Conservation (phyloP, 2,113 vertebrate genomes). For the Hassar affinis region DNA sequence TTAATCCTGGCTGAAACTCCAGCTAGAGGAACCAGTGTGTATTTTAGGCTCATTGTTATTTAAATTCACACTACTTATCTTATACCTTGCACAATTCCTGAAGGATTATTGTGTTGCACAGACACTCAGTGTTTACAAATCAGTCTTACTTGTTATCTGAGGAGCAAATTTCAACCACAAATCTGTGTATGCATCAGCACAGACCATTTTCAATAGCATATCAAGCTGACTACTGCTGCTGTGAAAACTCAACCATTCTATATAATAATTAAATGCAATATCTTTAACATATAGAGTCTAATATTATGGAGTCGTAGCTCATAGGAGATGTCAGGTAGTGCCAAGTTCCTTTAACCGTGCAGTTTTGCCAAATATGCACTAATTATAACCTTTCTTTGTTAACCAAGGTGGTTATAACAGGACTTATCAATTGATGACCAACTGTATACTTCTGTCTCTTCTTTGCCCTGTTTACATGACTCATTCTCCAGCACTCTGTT, state of each 20-base stretch:
- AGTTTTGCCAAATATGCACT: neutral
- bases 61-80: neutral
- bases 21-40: neutral
- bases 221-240: constrained; percentile 23
- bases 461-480: constrained; percentile 9
- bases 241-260: neutral
- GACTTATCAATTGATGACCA: neutral
- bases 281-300: neutral
- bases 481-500: constrained; percentile 45
- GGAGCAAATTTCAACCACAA: constrained; percentile 1
- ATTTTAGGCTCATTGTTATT: neutral
- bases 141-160: constrained; percentile 4
- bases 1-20: neutral
- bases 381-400: neutral
- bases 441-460: neutral
- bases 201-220: neutral
- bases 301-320: neutral
- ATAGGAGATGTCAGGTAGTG: neutral
- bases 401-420: neutral
- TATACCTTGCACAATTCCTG: neutral
- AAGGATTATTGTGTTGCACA: constrained; percentile 16
- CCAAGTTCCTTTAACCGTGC: constrained; percentile 8
- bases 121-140: constrained; percentile 42
- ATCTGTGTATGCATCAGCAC: neutral
- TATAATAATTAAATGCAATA: constrained; percentile 25